A percentile compares a stretch with the other conserved stretches of the same genome.
phyloP scores from a whole-genome alignment of 2,888 invertebrate genomes.

The Chrysolina americana region DNA sequence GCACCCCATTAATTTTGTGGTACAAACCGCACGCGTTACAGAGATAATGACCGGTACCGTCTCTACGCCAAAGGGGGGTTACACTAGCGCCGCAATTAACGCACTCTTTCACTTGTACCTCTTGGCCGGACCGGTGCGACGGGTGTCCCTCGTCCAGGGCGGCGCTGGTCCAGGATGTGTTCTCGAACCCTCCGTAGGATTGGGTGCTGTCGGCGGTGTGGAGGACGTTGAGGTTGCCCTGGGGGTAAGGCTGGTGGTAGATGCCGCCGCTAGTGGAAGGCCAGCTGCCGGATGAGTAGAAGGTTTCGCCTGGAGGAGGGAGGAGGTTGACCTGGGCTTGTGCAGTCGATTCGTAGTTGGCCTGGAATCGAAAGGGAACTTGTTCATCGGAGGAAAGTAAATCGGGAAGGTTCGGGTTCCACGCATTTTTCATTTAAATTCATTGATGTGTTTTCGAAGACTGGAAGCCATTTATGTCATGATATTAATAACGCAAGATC shows the following conservation, averaged over 20 bases:
- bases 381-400: not conserved
- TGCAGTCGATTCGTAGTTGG: conserved; percentile 56
- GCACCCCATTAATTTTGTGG: conserved; percentile 78
- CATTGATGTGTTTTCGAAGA: too few species aligned
- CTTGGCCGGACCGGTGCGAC: conserved; percentile 45
- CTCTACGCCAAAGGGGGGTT: conserved; percentile 89
- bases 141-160: conserved; percentile 48
- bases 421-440: too few species aligned
- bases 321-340: conserved; percentile 76
- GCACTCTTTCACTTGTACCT: conserved; percentile 80
- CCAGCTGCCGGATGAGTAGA: conserved; percentile 48
- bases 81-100: conserved; percentile 77
- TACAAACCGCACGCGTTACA: conserved; percentile 87
- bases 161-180: conserved; percentile 43
- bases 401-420: not conserved
- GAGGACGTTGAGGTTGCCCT: conserved; percentile 41
- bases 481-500: too few species aligned
- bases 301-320: conserved; percentile 67
- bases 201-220: conserved; percentile 52
- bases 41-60: conserved; percentile 88
- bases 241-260: conserved; percentile 42
- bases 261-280: conserved; percentile 39
- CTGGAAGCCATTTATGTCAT: too few species aligned
- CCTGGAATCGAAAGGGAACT: conserved; percentile 44
- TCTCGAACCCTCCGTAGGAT: conserved; percentile 40